Evolutionary conservation across 2,888 invertebrate species (phyloP).

Genomic region (Athetis lepigone): DNA sequence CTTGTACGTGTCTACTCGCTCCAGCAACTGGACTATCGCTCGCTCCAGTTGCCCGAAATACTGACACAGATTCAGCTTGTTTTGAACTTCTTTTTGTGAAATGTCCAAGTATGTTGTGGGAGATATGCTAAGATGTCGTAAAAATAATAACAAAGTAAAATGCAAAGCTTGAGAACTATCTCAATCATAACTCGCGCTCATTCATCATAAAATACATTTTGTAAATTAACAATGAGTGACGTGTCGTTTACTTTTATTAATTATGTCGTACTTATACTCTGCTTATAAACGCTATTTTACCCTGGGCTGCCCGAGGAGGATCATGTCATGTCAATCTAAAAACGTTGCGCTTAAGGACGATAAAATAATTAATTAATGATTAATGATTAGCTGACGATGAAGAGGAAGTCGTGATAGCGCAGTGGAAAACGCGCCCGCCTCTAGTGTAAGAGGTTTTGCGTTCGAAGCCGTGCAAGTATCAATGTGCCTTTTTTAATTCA

Average conservation of each 20-base stretch:
- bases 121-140: constrained; percentile 22
- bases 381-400: too few relatives aligned
- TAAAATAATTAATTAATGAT: too few relatives aligned
- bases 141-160: constrained; percentile 35
- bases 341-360: too few relatives aligned
- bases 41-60: constrained; percentile 64
- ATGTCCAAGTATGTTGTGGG: constrained; percentile 57
- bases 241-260: constrained; percentile 21
- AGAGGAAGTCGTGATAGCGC: too few relatives aligned
- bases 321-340: too few relatives aligned
- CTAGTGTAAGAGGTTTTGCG: too few relatives aligned
- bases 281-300: too few relatives aligned
- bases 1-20: constrained; percentile 55
- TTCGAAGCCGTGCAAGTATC: too few relatives aligned
- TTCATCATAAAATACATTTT: constrained; percentile 27
- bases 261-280: too few relatives aligned
- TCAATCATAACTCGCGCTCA: constrained; percentile 13
- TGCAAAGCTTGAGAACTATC: constrained; percentile 30
- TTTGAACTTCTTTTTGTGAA: constrained; percentile 67
- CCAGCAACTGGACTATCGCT: constrained; percentile 55
- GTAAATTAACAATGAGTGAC: constrained; percentile 10
- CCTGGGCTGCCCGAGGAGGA: too few relatives aligned
- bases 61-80: constrained; percentile 58
- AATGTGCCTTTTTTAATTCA: too few relatives aligned
- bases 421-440: too few relatives aligned